Conservation (phyloP, 23 tunicate species). For the Ascidia mentula region DNA sequence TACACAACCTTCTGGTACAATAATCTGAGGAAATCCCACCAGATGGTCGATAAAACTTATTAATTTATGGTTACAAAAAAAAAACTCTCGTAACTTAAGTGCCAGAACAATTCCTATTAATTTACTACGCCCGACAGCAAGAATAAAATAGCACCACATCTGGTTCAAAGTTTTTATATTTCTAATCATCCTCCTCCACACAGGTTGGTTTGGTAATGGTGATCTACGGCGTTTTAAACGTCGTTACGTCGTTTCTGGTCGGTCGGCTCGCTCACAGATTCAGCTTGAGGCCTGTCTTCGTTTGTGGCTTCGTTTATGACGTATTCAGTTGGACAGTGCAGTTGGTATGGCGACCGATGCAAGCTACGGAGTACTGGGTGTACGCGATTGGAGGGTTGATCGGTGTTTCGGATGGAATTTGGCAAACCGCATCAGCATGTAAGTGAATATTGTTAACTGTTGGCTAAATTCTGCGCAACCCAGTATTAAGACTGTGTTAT, state of each 20-base stretch:
- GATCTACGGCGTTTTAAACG: conserved; percentile 27
- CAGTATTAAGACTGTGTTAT: too few relatives aligned
- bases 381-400: conserved; percentile 16
- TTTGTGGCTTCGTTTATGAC: conserved; percentile 20
- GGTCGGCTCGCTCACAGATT: conserved; percentile 16
- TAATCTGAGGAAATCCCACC: too few relatives aligned
- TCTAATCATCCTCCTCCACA: neutral
- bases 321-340: conserved; percentile 1
- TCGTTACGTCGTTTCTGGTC: neutral
- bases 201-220: conserved; percentile 39
- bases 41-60: too few relatives aligned
- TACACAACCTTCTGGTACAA: too few relatives aligned
- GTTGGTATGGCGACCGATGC: conserved; percentile 17
- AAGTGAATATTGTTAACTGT: too few relatives aligned
- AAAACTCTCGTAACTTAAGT: too few relatives aligned
- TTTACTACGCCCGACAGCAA: too few relatives aligned
- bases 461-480: too few relatives aligned
- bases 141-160: too few relatives aligned
- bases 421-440: conserved; percentile 24
- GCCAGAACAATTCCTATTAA: too few relatives aligned
- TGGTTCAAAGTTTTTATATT: too few relatives aligned
- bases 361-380: neutral
- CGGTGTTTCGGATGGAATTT: conserved; percentile 28
- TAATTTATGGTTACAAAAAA: too few relatives aligned
- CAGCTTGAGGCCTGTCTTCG: neutral